Base-by-base conservation (phyloP, 2,113 vertebrate species). In the Aspidoscelis tigris region DNA sequence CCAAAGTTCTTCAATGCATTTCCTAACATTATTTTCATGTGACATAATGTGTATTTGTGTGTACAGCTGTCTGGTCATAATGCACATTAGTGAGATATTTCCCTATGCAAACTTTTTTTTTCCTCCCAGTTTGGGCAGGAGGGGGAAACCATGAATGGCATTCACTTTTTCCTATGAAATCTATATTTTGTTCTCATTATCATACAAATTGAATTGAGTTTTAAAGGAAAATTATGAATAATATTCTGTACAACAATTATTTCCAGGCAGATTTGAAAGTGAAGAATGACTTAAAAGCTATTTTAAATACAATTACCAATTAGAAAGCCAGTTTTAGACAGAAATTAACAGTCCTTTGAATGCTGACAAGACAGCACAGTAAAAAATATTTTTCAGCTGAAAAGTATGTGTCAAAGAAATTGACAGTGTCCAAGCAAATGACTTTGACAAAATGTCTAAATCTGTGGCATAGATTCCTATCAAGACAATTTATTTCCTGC, bases 141-240 rank as follows among this genome's bases (percentile, higher is more conserved):
- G 14, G 71, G 78, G 58, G 66, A 84, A 66, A 83, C 33, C 21
- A 14, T 2, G 55, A 53, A 44, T 81, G 83, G 71, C 43, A 44
- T 3, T 83, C 26, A 68, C 66, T 55, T 44, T 21, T 5, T 26
- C 26, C 26, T 61, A 55, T 39, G 82, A 39, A 74, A 39, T 61
- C 81, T 80, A 41, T 82, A 74, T 86, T 81, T 83, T 66, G 16
- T 79, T 78, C 39, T 88, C 44, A 50, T 11, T 41, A 70, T 41
- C 53, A 50, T 0, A 0, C 33, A 78, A 14, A 3, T 53, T 61
- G 24, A 0, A 7, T 2, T 47, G 66, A 77, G 39, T 53, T 24
- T 69, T 76, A 65, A 66, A 21, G 8, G 39, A 21, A 1, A 79
- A 79, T 65, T 78, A 81, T 81, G 77, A 76, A 89, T 81, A 1